Percentiles rank a stretch among this genome's conserved stretches.
Conservation (phyloP, 2,797 vertebrate genomes). For the Microcaecilia unicolor region DNA sequence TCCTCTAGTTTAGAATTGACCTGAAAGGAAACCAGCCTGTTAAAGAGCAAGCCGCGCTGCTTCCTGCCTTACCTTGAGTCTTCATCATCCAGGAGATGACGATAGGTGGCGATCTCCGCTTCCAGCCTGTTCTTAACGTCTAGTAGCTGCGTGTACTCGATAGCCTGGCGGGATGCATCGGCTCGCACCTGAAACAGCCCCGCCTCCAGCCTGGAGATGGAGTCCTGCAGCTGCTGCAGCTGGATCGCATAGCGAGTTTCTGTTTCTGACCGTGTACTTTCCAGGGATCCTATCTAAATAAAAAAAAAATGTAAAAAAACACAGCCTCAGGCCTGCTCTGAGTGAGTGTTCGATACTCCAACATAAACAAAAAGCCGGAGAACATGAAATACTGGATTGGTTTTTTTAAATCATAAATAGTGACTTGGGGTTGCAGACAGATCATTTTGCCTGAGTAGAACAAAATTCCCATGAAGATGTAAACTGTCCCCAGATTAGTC, state of each 20-base stretch:
- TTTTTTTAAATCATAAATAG: too few species aligned
- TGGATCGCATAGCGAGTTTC: constrained; percentile 59
- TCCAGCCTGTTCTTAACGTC: constrained; percentile 70
- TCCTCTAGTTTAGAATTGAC: too few species aligned
- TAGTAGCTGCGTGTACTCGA: constrained; percentile 61
- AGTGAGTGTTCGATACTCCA: too few species aligned
- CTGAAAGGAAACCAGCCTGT: too few species aligned
- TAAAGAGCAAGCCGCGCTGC: too few species aligned
- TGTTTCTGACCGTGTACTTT: constrained; percentile 63
- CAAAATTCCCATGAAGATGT: too few species aligned
- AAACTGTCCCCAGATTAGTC: too few species aligned
- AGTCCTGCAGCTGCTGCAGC: constrained; percentile 58
- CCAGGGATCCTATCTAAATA: constrained; percentile 65
- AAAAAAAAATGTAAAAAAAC: neutral
- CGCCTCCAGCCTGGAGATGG: constrained; percentile 62
- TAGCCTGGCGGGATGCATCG: constrained; percentile 69
- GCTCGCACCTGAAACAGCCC: constrained; percentile 58
- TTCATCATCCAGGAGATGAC: constrained; percentile 64
- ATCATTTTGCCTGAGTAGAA: too few species aligned
- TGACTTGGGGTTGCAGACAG: too few species aligned
- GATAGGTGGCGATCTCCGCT: constrained; percentile 75
- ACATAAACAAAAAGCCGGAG: too few species aligned
- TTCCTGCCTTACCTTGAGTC: constrained; percentile 71
- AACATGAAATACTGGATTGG: too few species aligned
- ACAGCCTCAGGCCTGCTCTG: too few species aligned